phyloP scores from a whole-genome alignment of 2,797 vertebrate genomes.

The Labroides dimidiatus region DNA sequence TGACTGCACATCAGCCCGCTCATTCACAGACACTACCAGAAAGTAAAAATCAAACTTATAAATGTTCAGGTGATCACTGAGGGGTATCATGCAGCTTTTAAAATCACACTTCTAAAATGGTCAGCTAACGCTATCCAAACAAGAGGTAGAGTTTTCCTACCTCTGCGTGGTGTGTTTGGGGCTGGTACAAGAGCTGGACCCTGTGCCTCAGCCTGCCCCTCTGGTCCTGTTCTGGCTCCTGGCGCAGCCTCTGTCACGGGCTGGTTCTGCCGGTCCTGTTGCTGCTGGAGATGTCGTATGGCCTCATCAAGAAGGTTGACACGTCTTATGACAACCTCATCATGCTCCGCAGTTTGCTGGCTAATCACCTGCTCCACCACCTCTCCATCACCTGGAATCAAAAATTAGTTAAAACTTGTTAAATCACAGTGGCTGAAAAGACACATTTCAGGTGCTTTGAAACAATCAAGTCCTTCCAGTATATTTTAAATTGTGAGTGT shows the following conservation, averaged over 20 bases:
- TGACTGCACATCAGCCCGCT: conserved; percentile 91
- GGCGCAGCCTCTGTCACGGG: conserved; percentile 59
- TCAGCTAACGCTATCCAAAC: not conserved
- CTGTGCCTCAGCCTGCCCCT: conserved; percentile 66
- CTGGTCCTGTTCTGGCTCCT: conserved; percentile 48
- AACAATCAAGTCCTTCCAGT: not conserved
- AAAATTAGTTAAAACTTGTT: not conserved
- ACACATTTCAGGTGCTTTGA: not conserved
- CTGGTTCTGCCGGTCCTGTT: conserved; percentile 85
- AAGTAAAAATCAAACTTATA: not conserved
- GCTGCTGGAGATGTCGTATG: conserved; percentile 89
- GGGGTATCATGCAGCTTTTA: not conserved
- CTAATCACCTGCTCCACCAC: conserved; percentile 98
- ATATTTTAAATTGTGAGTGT: not conserved
- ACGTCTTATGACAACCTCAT: conserved; percentile 82
- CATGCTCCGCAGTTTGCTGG: conserved; percentile 90
- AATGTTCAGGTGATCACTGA: not conserved
- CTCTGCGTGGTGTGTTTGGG: conserved; percentile 90
- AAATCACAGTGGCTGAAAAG: not conserved
- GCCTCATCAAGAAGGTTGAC: conserved; percentile 89
- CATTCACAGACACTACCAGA: conserved; percentile 87
- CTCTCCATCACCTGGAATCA: conserved; percentile 91
- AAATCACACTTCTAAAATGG: not conserved
- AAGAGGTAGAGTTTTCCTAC: conserved; percentile 65
- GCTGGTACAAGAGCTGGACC: conserved; percentile 59